Evolutionary conservation across 2,113 vertebrate species (phyloP).

Genomic region (Scartelaos histophorus): DNA sequence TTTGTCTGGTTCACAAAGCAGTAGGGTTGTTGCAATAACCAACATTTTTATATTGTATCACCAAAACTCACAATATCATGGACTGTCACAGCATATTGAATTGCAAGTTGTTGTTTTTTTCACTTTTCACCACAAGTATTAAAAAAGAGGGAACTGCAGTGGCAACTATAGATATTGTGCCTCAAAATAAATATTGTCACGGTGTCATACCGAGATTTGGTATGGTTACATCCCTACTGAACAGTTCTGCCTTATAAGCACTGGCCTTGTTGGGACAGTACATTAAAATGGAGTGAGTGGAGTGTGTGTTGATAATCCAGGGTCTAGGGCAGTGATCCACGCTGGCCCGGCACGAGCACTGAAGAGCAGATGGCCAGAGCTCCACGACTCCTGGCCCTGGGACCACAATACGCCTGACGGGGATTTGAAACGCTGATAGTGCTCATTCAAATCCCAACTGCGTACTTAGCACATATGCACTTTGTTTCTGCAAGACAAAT

Average conservation of each 20-base stretch:
- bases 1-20: neutral
- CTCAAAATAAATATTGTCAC: too few species aligned
- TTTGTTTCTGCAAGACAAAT: slow-evolving; percentile 1
- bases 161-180: too few species aligned
- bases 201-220: too few species aligned
- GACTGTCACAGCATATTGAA: too few species aligned
- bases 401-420: slow-evolving; percentile 12
- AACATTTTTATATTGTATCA: too few species aligned
- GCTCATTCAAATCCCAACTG: slow-evolving; percentile 19
- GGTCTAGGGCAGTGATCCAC: slow-evolving; percentile 41
- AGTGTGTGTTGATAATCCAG: slow-evolving; percentile 48
- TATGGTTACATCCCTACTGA: neutral
- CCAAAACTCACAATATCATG: too few species aligned
- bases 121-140: too few species aligned
- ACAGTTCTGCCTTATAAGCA: slow-evolving; percentile 3
- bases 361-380: slow-evolving; percentile 61
- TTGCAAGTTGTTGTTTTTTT: too few species aligned
- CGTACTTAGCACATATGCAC: slow-evolving; percentile 1
- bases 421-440: slow-evolving; percentile 24
- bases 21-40: too few species aligned
- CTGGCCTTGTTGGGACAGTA: slow-evolving; percentile 35
- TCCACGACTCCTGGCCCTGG: slow-evolving; percentile 40
- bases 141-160: too few species aligned
- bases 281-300: slow-evolving; percentile 13
- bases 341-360: slow-evolving; percentile 25